Percentiles rank a stretch among this genome's conserved stretches.
phyloP scores from a whole-genome alignment of 1,140 invertebrate species.

The Saccostrea echinata region DNA sequence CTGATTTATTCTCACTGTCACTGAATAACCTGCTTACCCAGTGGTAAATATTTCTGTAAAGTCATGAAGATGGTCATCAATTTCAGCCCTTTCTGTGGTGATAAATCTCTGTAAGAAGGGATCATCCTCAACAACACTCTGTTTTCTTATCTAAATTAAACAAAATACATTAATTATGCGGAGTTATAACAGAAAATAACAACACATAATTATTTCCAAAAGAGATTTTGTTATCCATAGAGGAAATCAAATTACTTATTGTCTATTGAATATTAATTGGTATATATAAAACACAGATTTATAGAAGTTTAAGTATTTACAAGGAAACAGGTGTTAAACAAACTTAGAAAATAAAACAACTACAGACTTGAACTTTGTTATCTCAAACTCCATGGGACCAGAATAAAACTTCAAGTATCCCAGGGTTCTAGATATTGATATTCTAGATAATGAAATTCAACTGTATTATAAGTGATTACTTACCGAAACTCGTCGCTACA shows the following conservation, averaged over 20 bases:
- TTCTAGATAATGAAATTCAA: background rate
- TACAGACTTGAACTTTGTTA: too few relatives aligned
- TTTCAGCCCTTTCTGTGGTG: constrained; percentile 54
- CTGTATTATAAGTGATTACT: background rate
- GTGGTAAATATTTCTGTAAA: background rate
- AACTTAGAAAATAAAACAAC: too few relatives aligned
- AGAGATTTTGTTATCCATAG: background rate
- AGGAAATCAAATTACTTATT: background rate
- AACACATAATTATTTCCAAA: background rate
- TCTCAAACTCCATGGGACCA: too few relatives aligned
- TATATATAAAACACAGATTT: too few relatives aligned
- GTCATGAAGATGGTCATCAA: background rate
- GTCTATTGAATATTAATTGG: background rate
- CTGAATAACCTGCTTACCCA: background rate
- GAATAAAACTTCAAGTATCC: too few relatives aligned
- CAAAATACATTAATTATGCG: background rate
- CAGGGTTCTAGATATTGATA: background rate
- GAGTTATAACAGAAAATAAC: background rate
- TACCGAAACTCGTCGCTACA: background rate
- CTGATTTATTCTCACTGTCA: background rate
- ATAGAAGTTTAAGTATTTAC: background rate
- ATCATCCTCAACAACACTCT: constrained; percentile 40
- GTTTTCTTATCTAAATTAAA: constrained; percentile 24
- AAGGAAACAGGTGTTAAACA: too few relatives aligned
- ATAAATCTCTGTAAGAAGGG: constrained; percentile 64